Base-by-base conservation (phyloP, 2,888 invertebrate genomes). In the Eupeodes luniger region DNA sequence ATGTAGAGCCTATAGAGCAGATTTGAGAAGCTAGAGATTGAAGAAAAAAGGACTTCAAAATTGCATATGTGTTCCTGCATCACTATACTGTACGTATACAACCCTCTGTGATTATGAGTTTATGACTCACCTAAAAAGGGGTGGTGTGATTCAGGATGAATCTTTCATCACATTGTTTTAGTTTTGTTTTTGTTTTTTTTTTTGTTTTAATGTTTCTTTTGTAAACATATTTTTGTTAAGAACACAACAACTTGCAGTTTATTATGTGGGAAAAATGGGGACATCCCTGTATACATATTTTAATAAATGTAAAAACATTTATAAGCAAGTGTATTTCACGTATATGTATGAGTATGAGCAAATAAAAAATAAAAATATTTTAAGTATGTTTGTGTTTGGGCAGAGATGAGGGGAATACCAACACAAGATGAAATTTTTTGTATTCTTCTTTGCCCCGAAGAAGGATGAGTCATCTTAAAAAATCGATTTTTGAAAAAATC, bases 141-240 rank as follows among this genome's bases (percentile, higher is more conserved):
- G 72, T 57, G 72, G 57, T 72, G 53, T 40, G 72, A 57, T 72
- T 70, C 40, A 55, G 55, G 53, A 69, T 55, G 55, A 40, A 40
- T 55, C 49, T 74, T 74, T 74, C 27, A 57, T 74, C 27, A 61
- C 62, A 75, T 75, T 72, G 72, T 72, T 72, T 72, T 47, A 51
- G 14, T 51, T 62, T 49, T 5, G 12, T 44, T 44, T 16, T 57
- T 27, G 14, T 40, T 9, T 57, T 27, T 34, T 40, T 9, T 40
- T 40, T 40, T 40, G 40, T 69, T 36, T 69, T 36, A 36, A 7
- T 47, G 5, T n/a, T 9, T 16, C 16, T 57, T 27, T 55, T 70
- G 9, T 49, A 9, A 27, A 55, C 44, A 19, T 19, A 19, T 19
- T 14, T 47, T 64, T 66, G 9, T 47, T 12, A 19, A 66, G 47